phyloP scores from a whole-genome alignment of 2,888 invertebrate species.

The Cyclophora punctaria region DNA sequence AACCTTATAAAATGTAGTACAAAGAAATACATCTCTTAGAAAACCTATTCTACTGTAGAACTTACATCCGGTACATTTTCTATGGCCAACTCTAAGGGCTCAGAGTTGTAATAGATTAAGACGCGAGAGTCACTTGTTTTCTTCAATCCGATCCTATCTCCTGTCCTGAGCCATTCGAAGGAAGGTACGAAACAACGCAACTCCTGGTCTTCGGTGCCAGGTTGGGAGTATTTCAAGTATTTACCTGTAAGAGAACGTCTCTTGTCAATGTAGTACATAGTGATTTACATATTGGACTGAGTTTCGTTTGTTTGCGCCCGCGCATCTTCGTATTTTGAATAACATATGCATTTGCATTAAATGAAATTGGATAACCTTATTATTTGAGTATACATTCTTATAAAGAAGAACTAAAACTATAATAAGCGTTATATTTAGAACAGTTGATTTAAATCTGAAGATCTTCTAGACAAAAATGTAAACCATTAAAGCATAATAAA shows the following conservation, averaged over 20 bases:
- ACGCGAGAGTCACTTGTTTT: slow-evolving; percentile 81
- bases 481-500: too few species aligned
- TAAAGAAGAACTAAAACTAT: too few species aligned
- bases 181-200: slow-evolving; percentile 58
- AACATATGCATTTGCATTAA: too few species aligned
- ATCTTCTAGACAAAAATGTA: too few species aligned
- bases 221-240: slow-evolving; percentile 45
- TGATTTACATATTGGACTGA: too few species aligned
- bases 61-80: slow-evolving; percentile 85
- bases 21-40: not conserved
- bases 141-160: slow-evolving; percentile 85
- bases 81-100: slow-evolving; percentile 84
- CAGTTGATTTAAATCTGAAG: too few species aligned
- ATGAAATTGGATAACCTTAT: too few species aligned
- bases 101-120: slow-evolving; percentile 86
- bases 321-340: too few species aligned
- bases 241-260: slow-evolving; percentile 32
- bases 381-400: too few species aligned
- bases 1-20: not conserved
- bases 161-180: slow-evolving; percentile 87
- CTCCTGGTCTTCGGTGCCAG: slow-evolving; percentile 34
- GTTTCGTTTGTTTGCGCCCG: too few species aligned
- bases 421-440: too few species aligned
- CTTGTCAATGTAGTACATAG: too few species aligned
- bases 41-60: slow-evolving; percentile 8